Base-by-base conservation (phyloP, 1,140 invertebrate species). In the Drosophila asahinai region DNA sequence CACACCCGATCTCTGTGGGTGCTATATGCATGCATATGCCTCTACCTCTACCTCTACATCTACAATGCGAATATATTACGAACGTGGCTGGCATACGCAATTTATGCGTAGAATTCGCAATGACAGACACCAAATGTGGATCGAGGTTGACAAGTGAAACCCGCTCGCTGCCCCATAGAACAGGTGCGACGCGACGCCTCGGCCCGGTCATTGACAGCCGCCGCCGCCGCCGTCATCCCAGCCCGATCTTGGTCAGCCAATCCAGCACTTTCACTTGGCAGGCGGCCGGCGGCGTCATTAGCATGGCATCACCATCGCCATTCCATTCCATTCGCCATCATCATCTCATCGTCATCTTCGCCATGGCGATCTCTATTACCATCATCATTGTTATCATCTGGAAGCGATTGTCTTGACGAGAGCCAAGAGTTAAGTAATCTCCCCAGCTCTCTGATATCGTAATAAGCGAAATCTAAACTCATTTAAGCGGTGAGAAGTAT, bases 111-210 rank as follows among this genome's bases (percentile, higher is more conserved):
- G 79, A 82, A 82, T 82, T 83, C 55, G 70, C 81, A 82, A 83
- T 81, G 65, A 36, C 65, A 42, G 49, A 15, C 64, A 15, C 64
- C 36, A 42, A 83, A 83, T 76, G 71, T 83, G 81, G 80, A 83
- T 83, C 81, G 81, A 83, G 81, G 80, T 79, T 83, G 80, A 82
- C 80, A 83, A 83, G 80, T 83, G 80, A 83, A 82, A 83, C 81
- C 54, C 8, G 54, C 54, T 57, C 60, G 74, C 57, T 30, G 55
- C 15, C 48, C 19, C 25, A 47, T 77, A 42, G 42, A 59, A 59
- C 51, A 54, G 22, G 42, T 73, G 64, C 58, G 25, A 19, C 36
- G 60, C 60, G 42, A 17, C n/a, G 42, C 42, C n/a, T 5, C 36
- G 12, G 36, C 7, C 42, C 45, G 65, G 65, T 67, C 65, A 63